Evolutionary conservation across 30 jellyfish, hydroid and myxozoan species (phyloP).

Genomic region (Turritopsis dohrnii): DNA sequence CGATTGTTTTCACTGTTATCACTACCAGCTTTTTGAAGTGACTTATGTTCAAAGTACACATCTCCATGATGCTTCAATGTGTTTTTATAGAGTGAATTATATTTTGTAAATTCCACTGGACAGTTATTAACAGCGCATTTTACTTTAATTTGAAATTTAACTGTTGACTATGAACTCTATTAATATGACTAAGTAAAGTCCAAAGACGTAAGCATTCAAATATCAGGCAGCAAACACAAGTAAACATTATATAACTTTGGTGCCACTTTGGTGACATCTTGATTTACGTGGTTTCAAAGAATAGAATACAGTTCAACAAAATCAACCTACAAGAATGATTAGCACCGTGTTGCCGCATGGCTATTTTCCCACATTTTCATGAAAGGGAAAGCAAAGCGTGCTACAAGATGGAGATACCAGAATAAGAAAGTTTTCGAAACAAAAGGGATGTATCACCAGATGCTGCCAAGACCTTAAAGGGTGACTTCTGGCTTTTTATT

Average conservation of each 20-base stretch:
- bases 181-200: constrained; percentile 7
- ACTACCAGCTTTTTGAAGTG: neutral
- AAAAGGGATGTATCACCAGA: neutral
- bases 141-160: constrained; percentile 9
- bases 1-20: neutral
- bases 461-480: neutral
- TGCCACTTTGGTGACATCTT: neutral
- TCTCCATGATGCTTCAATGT: constrained; percentile 7
- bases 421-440: neutral
- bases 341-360: neutral
- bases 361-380: neutral
- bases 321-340: neutral
- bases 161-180: constrained; percentile 1
- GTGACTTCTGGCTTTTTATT: neutral
- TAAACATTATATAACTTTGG: neutral
- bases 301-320: neutral
- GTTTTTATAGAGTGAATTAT: constrained; percentile 5
- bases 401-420: neutral
- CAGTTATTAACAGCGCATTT: constrained; percentile 1
- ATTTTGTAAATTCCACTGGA: neutral
- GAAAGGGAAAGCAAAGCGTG: neutral
- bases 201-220: neutral
- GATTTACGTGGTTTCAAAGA: neutral
- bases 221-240: neutral
- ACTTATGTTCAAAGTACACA: neutral